Conservation (phyloP, 2,797 vertebrate species). For the Kryptolebias ocellatus region DNA sequence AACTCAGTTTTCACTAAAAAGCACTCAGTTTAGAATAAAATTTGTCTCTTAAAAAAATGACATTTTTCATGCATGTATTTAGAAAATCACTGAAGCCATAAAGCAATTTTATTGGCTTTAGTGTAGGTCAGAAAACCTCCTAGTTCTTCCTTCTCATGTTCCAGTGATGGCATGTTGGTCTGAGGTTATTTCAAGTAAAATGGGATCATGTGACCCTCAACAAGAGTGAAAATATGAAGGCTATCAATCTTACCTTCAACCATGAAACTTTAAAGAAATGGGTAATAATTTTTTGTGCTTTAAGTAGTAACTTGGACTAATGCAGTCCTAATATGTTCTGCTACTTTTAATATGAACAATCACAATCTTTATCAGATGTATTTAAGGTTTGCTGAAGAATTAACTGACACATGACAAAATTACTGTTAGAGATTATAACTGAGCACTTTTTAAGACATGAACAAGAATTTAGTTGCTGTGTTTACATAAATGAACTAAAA, state of each 20-base stretch:
- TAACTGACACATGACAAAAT: no score
- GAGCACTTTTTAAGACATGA: no score
- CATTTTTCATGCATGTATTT: constrained; percentile 36
- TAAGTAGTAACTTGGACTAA: no score
- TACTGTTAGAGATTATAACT: no score
- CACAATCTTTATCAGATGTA: no score
- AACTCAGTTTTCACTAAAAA: constrained; percentile 6
- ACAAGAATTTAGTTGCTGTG: no score
- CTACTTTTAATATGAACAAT: no score
- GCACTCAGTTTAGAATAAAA: constrained; percentile 5
- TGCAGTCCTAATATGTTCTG: no score
- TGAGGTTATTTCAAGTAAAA: constrained; percentile 73
- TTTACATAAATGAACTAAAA: no score
- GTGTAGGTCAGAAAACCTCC: constrained; percentile 38
- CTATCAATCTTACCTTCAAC: constrained; percentile 9
- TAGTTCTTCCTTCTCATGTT: constrained; percentile 53
- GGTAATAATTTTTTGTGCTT: no score
- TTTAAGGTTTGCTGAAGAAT: no score
- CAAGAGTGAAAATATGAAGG: constrained; percentile 2
- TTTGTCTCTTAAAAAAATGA: constrained; percentile 3
- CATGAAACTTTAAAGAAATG: neutral
- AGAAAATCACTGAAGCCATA: constrained; percentile 61
- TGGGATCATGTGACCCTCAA: constrained; percentile 50
- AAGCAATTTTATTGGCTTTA: constrained; percentile 61
- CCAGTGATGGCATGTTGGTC: constrained; percentile 54